These are phyloP conservation scores for Andrena camellia DNA, from an alignment of 2,888 invertebrate species.

Conservation along the genomic window DNA sequence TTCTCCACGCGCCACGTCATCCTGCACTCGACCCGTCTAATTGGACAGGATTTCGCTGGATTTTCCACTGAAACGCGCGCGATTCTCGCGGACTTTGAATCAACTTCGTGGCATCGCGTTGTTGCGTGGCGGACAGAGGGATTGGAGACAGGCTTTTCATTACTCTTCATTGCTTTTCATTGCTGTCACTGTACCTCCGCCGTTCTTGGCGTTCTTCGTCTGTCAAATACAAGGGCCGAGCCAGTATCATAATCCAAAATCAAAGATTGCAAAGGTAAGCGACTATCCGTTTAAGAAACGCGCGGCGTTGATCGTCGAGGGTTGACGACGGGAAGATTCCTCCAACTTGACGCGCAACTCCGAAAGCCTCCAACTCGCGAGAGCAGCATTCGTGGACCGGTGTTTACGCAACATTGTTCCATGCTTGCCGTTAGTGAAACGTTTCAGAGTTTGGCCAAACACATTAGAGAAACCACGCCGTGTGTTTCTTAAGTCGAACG, in stretches of 20 bases:
- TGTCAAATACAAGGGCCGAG: too few relatives aligned
- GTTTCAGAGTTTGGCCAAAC: neutral
- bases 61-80: constrained; percentile 28
- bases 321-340: neutral
- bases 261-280: neutral
- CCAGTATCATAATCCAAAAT: too few relatives aligned
- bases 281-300: neutral
- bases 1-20: constrained; percentile 29
- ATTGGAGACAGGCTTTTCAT: too few relatives aligned
- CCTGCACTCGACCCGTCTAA: constrained; percentile 20
- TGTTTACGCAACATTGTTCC: neutral
- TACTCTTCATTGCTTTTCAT: too few relatives aligned
- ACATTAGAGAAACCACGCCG: neutral
- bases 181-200: too few relatives aligned
- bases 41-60: constrained; percentile 40
- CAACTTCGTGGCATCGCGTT: neutral
- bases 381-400: neutral
- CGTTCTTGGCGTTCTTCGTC: too few relatives aligned
- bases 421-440: neutral
- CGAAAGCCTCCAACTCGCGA: neutral
- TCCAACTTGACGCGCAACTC: neutral
- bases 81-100: constrained; percentile 8
- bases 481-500: neutral
- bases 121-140: too few relatives aligned
- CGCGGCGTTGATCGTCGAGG: neutral